Evolutionary conservation across 1,140 invertebrate species (phyloP), one percentile per base, ranked within the genome.

Genomic region (Zaprionus taronus): DNA sequence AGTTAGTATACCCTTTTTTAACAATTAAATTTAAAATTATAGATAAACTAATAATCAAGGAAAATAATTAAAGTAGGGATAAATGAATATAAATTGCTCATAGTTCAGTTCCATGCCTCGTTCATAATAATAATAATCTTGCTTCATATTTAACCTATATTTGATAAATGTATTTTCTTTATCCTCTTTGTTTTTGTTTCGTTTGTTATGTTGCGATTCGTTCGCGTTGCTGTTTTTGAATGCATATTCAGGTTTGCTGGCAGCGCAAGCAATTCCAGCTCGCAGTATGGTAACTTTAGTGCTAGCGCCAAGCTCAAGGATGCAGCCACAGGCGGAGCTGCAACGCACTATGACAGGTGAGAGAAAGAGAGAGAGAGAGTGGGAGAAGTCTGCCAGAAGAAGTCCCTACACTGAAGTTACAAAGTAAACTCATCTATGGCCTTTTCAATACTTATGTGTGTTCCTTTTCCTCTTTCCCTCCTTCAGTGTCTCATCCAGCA

Each of bases 241-340:
- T 22, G 22, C 63, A 63, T 34, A 34, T 81, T 62, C 77, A 92
- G 91, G 89, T 92, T 84, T 74, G 74, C 92, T 76, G 85, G 83
- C 76, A 92, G 83, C 65, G 80, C 92, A 75, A 92, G 78, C 72
- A 92, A 90, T 60, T 82, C 92, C 57, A 76, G 91, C 38, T 92
- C 92, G 76, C 92, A 93, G 78, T 93, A 93, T 80, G 84, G 87
- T 77, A 93, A 91, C 80, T 93, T 92, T 75, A 92, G 92, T 92
- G 58, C 81, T 72, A 92, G 81, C 72, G 81, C 91, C 63, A 93
- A 93, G 78, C 77, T 93, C 24, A 93, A 93, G 81, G 91, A 93
- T 60, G 78, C 92, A 26, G 73, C 83, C 14, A 73, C 86, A 38
- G 74, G 83, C 38, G 79, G 81, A 28, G 89, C 80, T 65, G 77